These are phyloP conservation scores for Nemoura dubitans DNA, from an alignment of 2,888 invertebrate species.

Conservation along the genomic window DNA sequence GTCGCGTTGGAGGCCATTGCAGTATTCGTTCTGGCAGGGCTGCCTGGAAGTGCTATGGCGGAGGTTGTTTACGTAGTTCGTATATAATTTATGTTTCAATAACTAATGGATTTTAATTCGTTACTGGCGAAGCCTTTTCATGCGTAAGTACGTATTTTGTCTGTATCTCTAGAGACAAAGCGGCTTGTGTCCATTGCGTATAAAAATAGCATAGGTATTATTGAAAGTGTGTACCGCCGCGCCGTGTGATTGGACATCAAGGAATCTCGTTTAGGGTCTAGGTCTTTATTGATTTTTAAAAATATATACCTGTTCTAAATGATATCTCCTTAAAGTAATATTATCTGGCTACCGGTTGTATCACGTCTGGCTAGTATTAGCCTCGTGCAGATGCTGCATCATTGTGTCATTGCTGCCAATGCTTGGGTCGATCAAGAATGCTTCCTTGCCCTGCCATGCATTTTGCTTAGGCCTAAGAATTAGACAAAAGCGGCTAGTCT, in stretches of 20 bases:
- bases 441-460: not conserved
- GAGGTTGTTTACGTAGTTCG: not conserved
- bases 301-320: not conserved
- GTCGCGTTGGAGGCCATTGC: not conserved
- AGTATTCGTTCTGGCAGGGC: not conserved
- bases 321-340: not conserved
- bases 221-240: not conserved
- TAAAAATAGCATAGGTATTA: not conserved
- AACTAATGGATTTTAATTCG: not conserved
- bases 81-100: not conserved
- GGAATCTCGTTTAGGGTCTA: not conserved
- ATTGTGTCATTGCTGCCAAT: not conserved
- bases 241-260: not conserved
- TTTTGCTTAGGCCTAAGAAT: not conserved
- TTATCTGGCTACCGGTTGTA: not conserved
- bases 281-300: conserved; percentile 3
- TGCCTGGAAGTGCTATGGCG: not conserved
- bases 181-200: not conserved
- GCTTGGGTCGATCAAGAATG: not conserved
- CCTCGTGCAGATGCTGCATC: not conserved
- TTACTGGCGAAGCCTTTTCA: not conserved
- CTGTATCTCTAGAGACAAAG: not conserved
- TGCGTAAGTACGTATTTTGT: not conserved
- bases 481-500: not conserved
- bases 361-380: not conserved